These are phyloP conservation scores for Drosophila rhopaloa DNA, from an alignment of 1,140 invertebrate genomes.

Conservation along the genomic window DNA sequence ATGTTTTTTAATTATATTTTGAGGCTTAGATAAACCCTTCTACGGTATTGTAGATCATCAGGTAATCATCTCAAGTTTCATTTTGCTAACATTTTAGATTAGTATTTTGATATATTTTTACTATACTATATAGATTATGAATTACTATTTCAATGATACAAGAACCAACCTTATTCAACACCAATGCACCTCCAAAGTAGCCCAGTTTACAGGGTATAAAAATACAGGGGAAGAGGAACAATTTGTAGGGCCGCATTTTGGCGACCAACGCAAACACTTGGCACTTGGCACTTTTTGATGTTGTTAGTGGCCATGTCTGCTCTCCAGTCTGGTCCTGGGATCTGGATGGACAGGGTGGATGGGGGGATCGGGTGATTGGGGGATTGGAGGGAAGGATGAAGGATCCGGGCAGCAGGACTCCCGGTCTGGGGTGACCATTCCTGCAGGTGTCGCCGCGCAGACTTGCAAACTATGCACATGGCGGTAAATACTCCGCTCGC, in stretches of 20 bases:
- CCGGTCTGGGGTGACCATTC: conserved; percentile 42
- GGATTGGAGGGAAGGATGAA: not conserved
- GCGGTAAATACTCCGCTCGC: conserved; percentile 76
- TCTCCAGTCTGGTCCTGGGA: conserved; percentile 25
- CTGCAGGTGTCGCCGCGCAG: conserved; percentile 76
- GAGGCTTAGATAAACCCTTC: too few species aligned
- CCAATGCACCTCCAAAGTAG: not conserved
- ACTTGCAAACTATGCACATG: conserved; percentile 81
- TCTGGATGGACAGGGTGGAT: not conserved
- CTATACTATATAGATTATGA: too few species aligned
- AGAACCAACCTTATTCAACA: not conserved
- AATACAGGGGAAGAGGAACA: conserved; percentile 8
- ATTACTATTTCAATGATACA: too few species aligned
- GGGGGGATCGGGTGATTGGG: not conserved
- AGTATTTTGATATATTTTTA: too few species aligned
- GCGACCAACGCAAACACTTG: conserved; percentile 76
- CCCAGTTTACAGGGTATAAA: conserved; percentile 8
- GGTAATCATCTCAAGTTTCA: too few species aligned
- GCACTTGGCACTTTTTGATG: conserved; percentile 79
- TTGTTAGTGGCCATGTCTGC: conserved; percentile 78
- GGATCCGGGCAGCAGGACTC: not conserved
- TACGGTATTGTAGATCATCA: too few species aligned
- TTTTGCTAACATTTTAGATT: too few species aligned
- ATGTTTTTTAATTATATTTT: too few species aligned
- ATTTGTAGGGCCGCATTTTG: conserved; percentile 56